Base-by-base conservation (phyloP, 2,797 vertebrate genomes). In the Gadopsis bispinosus region DNA sequence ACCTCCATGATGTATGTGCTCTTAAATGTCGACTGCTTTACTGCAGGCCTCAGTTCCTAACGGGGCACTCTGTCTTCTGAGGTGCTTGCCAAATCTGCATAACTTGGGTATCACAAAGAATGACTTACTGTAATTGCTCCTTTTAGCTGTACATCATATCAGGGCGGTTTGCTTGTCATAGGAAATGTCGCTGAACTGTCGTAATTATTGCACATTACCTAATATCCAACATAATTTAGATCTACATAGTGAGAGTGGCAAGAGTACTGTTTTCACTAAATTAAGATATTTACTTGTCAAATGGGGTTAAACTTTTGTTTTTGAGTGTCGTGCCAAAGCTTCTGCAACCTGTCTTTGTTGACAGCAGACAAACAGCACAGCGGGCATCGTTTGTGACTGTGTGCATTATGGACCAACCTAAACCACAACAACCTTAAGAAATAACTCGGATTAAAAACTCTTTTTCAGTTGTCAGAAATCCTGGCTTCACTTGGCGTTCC, bases 21-120 rank as follows among this genome's bases (percentile, higher is more conserved):
- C 69, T 70, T 78, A 90, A 88, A 88, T 81, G 80, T 83, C 35
- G 53, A 37, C 70, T 79, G 69, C 73, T 81, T 77, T 72, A 83
- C 54, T 75, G 68, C 75, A 14, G 62, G 41, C 54, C 78, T 67
- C 51, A 68, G 20, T 74, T 73, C 37, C 58, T 72, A 70, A 69
- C 74, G 54, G 77, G 73, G 61, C 51, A 47, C 79, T 83, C 69
- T 80, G 66, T 83, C 68, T 26, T 80, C 56, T 55, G 39, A 54
- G 73, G 66, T 53, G n/a, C 73, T 71, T 86, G 76, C 73, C 81
- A 85, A 65, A 81, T 89, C 73, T 85, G 41, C 75, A 77, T 81
- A 83, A 74, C 66, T 73, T n/a, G 45, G 58, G 60, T 63, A 58
- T 69, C 71, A 65, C 63, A 70, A 79, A 77, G 51, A 82, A 37